Base-by-base conservation (phyloP, 2,888 invertebrate species). In the Crepidodera aurea region DNA sequence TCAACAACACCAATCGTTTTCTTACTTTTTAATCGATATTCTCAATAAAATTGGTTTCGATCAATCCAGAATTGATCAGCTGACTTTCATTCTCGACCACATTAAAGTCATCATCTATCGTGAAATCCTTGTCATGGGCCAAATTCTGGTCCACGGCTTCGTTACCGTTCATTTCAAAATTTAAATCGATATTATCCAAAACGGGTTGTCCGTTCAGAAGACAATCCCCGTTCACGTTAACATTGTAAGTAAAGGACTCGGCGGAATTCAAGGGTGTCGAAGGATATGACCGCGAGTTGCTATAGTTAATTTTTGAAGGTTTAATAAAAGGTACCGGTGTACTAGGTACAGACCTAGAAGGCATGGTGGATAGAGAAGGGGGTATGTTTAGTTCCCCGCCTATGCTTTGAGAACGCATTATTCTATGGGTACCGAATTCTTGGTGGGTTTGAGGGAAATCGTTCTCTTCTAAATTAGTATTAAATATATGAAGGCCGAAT, bases 211-310 rank as follows among this genome's bases (percentile, higher is more conserved):
- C 81, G 59, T 82, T 82, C 34, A 82, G 69, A 55, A 82, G 69
- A 69, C 78, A 82, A 71, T 82, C 81, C 46, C 79, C 75, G 50
- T 77, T 77, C 4, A 76, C 68, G 62, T 77, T 77, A 40, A 18
- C 18, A 18, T 42, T 55, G 58, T 79, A 81, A 32, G 75, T 76
- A 66, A 80, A 81, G 1, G 74, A 69, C 51, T 76, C 72, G 12
- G 73, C 73, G 4, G 84, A 82, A 10, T 82, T 78, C 62, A 87
- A 76, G 12, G 92, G 92, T 13, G 90, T 90, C 1, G 90, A 89
- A 18, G 92, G 92, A 80, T 91, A 91, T 0, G 92, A 92, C 75
- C 90, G 88, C 10, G 90, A 90, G 81, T 78, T 70, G 65, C 66
- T 69, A 61, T 68, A 66, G 65, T 70, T 63, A 53, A 67, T 29